These are phyloP conservation scores for Pocillopora grandis DNA, from an alignment of 92 coral and sea anemone species.

Conservation along the genomic window DNA sequence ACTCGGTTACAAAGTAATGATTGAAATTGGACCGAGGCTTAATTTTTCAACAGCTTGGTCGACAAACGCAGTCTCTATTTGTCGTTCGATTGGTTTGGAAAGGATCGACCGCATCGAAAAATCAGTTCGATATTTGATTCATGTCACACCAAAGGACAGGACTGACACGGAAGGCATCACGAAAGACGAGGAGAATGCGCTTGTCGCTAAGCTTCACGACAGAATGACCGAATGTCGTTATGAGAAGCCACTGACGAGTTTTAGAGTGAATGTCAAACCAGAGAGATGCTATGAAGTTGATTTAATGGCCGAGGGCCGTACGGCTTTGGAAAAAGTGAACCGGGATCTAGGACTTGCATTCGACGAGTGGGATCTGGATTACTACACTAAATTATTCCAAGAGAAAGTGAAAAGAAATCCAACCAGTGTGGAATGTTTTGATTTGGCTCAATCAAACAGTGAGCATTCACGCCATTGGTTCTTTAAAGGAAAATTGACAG, in stretches of 20 bases:
- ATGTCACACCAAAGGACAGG: constrained; percentile 44
- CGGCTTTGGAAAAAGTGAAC: constrained; percentile 86
- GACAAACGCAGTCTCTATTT: constrained; percentile 95
- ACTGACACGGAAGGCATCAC: constrained; percentile 38
- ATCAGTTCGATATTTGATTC: constrained; percentile 75
- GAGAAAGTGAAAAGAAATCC: constrained; percentile 90
- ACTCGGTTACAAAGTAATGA: constrained; percentile 29
- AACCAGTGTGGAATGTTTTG: constrained; percentile 98
- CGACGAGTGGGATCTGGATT: constrained; percentile 93
- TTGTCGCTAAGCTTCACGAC: constrained; percentile 82
- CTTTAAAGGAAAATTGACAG: constrained; percentile 81
- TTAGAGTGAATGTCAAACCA: constrained; percentile 58
- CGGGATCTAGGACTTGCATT: constrained; percentile 91
- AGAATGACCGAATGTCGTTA: constrained; percentile 97
- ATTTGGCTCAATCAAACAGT: constrained; percentile 96
- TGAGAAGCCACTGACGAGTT: constrained; percentile 74
- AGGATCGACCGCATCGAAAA: constrained; percentile 81
- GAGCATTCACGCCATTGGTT: constrained; percentile 99
- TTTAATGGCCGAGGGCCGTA: constrained; percentile 64
- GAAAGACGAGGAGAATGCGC: constrained; percentile 67
- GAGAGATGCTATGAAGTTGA: constrained; percentile 89
- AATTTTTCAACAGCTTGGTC: constrained; percentile 99
- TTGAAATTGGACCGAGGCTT: constrained; percentile 94
- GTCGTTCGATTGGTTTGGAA: constrained; percentile 83
- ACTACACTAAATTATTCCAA: constrained; percentile 81